Evolutionary conservation across 2,797 vertebrate species (phyloP).

Genomic region (Lagodon rhomboides): DNA sequence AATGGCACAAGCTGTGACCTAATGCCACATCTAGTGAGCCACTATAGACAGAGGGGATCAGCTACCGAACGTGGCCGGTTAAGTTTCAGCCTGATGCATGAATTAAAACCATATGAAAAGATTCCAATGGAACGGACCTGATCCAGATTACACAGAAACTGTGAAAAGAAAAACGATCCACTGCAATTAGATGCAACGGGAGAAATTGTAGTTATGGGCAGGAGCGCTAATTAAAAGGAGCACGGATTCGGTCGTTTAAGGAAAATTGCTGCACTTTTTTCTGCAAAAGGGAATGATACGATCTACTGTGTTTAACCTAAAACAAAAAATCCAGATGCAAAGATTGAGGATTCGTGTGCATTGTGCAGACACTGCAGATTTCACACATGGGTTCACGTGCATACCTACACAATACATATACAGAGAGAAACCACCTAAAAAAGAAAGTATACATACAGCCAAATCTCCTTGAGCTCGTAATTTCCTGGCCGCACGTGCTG

Average conservation of each 20-base stretch:
- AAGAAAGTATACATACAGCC: slow-evolving; percentile 42
- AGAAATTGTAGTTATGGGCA: slow-evolving; percentile 26
- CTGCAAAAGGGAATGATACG: not conserved
- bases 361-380: not conserved
- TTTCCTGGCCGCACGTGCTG: slow-evolving; percentile 61
- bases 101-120: slow-evolving; percentile 70
- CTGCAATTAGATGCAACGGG: slow-evolving; percentile 52
- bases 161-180: slow-evolving; percentile 51
- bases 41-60: slow-evolving; percentile 49
- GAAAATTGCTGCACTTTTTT: slow-evolving; percentile 26
- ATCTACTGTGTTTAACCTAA: slow-evolving; percentile 2
- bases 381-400: slow-evolving; percentile 12
- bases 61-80: slow-evolving; percentile 60
- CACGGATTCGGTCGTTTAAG: slow-evolving; percentile 18
- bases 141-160: slow-evolving; percentile 61
- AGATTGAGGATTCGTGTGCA: not conserved
- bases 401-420: not conserved
- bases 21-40: slow-evolving; percentile 65
- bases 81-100: slow-evolving; percentile 50
- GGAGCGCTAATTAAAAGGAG: slow-evolving; percentile 43
- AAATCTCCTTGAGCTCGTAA: slow-evolving; percentile 59
- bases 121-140: slow-evolving; percentile 26
- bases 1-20: slow-evolving; percentile 69
- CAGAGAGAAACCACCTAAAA: slow-evolving; percentile 50
- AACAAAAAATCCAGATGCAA: not conserved